phyloP scores from a whole-genome alignment of 2,113 vertebrate genomes.

The Otis tarda region DNA sequence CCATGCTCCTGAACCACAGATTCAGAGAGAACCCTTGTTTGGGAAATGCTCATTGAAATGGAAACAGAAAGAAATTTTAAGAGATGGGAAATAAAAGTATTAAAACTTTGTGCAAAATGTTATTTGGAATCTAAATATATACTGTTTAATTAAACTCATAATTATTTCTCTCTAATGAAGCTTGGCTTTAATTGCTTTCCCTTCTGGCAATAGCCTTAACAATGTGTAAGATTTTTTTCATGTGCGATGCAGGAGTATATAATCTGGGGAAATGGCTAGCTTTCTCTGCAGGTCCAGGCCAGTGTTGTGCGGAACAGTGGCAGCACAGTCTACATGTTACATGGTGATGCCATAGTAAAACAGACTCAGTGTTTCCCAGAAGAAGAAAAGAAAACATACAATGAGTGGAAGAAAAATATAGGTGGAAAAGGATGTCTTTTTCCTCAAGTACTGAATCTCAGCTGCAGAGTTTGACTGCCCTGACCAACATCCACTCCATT shows the following conservation, averaged over 20 bases:
- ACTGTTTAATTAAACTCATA: neutral
- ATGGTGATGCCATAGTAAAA: neutral
- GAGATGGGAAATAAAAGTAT: neutral
- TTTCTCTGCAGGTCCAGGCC: neutral
- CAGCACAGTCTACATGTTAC: neutral
- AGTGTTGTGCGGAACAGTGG: neutral
- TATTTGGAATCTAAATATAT: neutral
- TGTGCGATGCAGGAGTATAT: neutral
- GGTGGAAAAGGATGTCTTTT: neutral
- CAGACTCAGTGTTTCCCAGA: neutral
- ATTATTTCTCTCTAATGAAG: neutral
- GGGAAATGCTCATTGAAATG: neutral
- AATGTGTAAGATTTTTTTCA: neutral
- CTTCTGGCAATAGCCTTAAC: neutral
- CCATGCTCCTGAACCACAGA: neutral
- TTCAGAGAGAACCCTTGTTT: neutral
- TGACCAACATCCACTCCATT: neutral
- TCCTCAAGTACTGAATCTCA: neutral
- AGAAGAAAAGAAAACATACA: conserved; percentile 34
- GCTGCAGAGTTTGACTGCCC: neutral
- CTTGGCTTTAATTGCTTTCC: neutral
- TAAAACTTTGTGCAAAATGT: neutral
- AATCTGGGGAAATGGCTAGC: neutral
- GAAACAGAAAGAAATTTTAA: neutral
- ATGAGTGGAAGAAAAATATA: neutral